Evolutionary conservation across 2,113 vertebrate species (phyloP).

Genomic region (Dasyurus viverrinus): DNA sequence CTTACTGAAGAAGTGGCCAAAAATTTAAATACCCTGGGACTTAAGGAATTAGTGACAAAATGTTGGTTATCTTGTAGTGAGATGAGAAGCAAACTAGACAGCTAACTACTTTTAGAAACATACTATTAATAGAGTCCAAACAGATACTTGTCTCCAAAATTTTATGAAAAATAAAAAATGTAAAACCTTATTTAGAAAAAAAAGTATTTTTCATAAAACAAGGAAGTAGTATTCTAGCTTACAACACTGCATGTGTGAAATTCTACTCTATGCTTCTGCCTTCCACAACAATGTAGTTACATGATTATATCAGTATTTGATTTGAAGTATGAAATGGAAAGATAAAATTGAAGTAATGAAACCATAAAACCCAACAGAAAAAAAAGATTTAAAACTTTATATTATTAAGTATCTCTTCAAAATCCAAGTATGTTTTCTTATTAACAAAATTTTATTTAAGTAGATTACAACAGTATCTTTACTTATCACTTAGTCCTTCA

Average conservation of each 20-base stretch:
- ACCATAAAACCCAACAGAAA: constrained; percentile 13
- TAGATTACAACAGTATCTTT: not conserved
- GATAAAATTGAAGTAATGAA: constrained; percentile 28
- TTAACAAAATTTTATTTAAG: not conserved
- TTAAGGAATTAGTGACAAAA: constrained; percentile 46
- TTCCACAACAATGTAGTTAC: constrained; percentile 29
- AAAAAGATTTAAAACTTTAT: not conserved
- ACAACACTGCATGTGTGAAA: not conserved
- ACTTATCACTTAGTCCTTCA: constrained; percentile 1
- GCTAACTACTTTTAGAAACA: constrained; percentile 4
- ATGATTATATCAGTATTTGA: constrained; percentile 38
- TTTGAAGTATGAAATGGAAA: constrained; percentile 19
- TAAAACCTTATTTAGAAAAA: not conserved
- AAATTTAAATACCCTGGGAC: not conserved
- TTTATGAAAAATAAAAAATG: constrained; percentile 39
- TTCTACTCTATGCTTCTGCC: not conserved
- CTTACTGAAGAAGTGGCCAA: constrained; percentile 32
- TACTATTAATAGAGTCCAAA: constrained; percentile 27
- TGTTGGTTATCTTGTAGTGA: not conserved
- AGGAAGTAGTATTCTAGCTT: not conserved
- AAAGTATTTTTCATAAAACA: not conserved
- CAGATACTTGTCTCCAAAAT: not conserved
- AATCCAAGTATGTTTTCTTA: constrained; percentile 15
- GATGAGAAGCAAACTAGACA: constrained; percentile 32
- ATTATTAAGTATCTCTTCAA: not conserved